Conservation (phyloP, 2,888 invertebrate species). For the Ypsolopha sequella region DNA sequence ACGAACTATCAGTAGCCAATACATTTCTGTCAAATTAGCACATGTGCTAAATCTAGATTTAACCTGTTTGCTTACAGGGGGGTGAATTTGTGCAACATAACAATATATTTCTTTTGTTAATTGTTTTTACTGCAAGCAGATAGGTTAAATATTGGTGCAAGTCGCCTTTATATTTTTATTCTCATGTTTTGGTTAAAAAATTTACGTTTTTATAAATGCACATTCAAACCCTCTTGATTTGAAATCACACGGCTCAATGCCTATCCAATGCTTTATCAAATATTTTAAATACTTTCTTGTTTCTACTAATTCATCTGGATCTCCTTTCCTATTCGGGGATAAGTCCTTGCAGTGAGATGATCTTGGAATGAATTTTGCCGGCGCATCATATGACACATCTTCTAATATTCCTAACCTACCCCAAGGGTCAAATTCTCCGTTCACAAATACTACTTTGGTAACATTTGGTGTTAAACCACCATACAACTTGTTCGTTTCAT, state of each 20-base stretch:
- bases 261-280: constrained; percentile 49
- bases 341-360: constrained; percentile 47
- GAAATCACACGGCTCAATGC: constrained; percentile 8
- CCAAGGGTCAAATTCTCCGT: constrained; percentile 73
- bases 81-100: too few relatives aligned
- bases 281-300: constrained; percentile 39
- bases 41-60: too few relatives aligned
- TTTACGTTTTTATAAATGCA: too few relatives aligned
- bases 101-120: too few relatives aligned
- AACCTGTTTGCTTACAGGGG: too few relatives aligned
- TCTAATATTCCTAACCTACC: constrained; percentile 60
- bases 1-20: too few relatives aligned
- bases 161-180: too few relatives aligned
- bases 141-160: too few relatives aligned
- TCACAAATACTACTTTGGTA: constrained; percentile 67
- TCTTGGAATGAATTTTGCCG: constrained; percentile 37
- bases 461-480: constrained; percentile 58
- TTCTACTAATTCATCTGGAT: constrained; percentile 43
- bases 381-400: constrained; percentile 45
- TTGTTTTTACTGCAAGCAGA: too few relatives aligned
- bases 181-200: too few relatives aligned
- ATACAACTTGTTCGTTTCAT: constrained; percentile 56
- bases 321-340: constrained; percentile 27
- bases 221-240: neutral
- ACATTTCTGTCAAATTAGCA: too few relatives aligned